Base-by-base conservation (phyloP, 1,140 invertebrate species). In the Sesamia nonagrioides region DNA sequence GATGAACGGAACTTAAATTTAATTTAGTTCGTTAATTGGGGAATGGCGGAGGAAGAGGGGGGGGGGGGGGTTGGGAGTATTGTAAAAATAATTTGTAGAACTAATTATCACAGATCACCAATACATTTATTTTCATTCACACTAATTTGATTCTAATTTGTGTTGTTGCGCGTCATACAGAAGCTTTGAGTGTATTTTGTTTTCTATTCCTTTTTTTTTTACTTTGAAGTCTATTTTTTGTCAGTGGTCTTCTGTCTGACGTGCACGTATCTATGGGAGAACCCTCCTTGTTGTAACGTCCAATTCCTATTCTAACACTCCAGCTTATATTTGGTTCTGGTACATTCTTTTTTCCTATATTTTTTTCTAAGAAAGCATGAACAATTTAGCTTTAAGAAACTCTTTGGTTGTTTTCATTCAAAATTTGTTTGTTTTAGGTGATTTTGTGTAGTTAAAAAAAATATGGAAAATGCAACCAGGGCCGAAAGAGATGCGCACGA, bases 401-500 rank as follows among this genome's bases (percentile, higher is more conserved):
- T 58, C 15, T 81, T 78, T 69, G 42, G 80, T 33, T 56, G 69
- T 78, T 84, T 79, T 85, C 83, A 89, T 90, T 82, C 84, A 92
- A 90, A 87, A 86, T 89, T 74, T 84, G 83, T 80, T 89, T 33
- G 84, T 92, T 93, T 85, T 93, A 92, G 89, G 91, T 92, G 88
- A 86, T 77, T 45, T 81, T 89, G 84, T 84, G 85, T 86, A 82
- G 89, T 77, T 81, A 87, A 82, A 82, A 45, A 86, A 85, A 84
- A 63, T 80, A 84, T 81, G 89, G 85, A 93, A 93, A 94, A 93
- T 93, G 91, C 85, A 81, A 94, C 92, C 93, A 93, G 93, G 93
- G 93, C 92, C 92, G 93, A 94, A 94, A 94, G 93, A 94, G 92
- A 94, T 92, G 83, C 82, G 85, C 82, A 84, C 74, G 86, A 86